Percentiles rank a stretch among this genome's conserved stretches.
Conservation (phyloP, 2,113 vertebrate species). For the Oryzias curvinotus region DNA sequence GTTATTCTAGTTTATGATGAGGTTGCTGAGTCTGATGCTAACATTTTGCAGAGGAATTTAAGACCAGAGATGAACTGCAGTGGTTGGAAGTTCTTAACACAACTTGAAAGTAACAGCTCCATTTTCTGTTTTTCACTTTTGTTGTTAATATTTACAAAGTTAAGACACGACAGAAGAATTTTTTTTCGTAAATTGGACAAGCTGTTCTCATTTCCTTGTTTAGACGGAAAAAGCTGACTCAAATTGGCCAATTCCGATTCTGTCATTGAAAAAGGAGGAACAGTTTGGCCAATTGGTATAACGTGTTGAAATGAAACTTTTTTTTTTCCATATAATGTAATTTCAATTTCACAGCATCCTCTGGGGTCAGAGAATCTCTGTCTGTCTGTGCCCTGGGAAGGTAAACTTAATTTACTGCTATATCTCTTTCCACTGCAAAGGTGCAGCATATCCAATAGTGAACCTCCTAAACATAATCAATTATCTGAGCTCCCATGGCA, state of each 20-base stretch:
- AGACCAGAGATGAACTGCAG: no score
- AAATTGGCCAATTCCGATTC: conserved; percentile 4
- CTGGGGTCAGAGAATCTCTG: conserved; percentile 71
- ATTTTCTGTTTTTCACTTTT: no score
- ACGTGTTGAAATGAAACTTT: conserved; percentile 44
- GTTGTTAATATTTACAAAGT: no score
- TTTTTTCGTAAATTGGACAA: neutral
- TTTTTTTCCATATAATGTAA: conserved; percentile 35
- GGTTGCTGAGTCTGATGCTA: no score
- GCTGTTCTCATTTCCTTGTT: neutral
- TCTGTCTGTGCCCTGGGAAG: conserved; percentile 64
- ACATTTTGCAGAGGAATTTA: no score
- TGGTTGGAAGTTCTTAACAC: no score
- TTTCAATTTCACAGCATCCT: conserved; percentile 66
- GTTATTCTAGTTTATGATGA: no score
- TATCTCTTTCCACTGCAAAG: conserved; percentile 70
- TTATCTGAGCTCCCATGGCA: conserved; percentile 73
- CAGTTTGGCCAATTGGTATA: conserved; percentile 42
- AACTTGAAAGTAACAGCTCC: no score
- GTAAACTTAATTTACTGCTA: conserved; percentile 78
- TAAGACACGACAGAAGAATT: no score
- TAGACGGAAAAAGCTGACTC: conserved; percentile 11
- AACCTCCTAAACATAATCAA: conserved; percentile 78
- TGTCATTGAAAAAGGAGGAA: conserved; percentile 34
- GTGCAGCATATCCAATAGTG: conserved; percentile 64